Evolutionary conservation across 1,140 invertebrate genomes (phyloP).

Genomic region (Diachasmimorpha longicaudata): DNA sequence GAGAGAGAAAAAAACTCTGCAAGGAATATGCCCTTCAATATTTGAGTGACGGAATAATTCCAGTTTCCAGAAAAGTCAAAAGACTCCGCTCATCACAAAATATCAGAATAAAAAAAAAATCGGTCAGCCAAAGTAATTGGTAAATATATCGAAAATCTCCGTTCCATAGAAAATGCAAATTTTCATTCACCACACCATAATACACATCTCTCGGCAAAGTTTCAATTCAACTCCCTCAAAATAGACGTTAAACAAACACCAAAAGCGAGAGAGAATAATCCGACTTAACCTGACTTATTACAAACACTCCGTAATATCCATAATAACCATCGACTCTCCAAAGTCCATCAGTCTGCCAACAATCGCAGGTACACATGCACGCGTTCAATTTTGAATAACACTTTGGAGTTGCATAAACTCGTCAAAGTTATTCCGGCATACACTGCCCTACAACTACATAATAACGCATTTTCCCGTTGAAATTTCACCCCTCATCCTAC

Average conservation of each 20-base stretch:
- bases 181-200: neutral
- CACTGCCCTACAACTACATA: neutral
- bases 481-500: too few species aligned
- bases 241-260: neutral
- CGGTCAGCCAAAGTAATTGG: too few species aligned
- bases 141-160: too few species aligned
- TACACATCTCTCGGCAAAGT: neutral
- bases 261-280: neutral
- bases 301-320: neutral
- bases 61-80: too few species aligned
- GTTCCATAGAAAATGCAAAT: too few species aligned
- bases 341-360: neutral
- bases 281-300: neutral
- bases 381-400: neutral
- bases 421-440: slow-evolving; percentile 20
- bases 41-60: too few species aligned
- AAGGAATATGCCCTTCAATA: too few species aligned
- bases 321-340: neutral
- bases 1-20: too few species aligned
- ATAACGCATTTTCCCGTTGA: too few species aligned
- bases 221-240: neutral
- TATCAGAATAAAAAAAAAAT: too few species aligned
- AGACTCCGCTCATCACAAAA: too few species aligned
- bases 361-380: neutral
- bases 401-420: slow-evolving; percentile 4